Percentiles rank a stretch among this genome's conserved stretches.
phyloP scores from a whole-genome alignment of 35 echinoderm and acorn worm genomes.

The Heliocidaris erythrogramma region DNA sequence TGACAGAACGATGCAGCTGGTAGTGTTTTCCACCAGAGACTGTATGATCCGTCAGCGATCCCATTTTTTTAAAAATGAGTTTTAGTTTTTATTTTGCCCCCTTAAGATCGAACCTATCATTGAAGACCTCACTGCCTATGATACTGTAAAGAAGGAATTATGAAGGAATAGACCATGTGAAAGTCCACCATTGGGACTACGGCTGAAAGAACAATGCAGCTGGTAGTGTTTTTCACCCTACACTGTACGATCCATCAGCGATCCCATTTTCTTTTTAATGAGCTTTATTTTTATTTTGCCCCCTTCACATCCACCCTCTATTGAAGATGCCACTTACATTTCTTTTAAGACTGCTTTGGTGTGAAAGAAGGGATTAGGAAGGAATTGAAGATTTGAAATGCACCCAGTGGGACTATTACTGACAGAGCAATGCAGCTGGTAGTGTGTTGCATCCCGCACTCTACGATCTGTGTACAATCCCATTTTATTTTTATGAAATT shows the following conservation, averaged over 20 bases:
- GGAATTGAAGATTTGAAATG: not conserved
- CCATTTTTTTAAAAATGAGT: no score
- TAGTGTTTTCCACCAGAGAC: not conserved
- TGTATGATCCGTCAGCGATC: no score
- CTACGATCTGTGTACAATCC: no score
- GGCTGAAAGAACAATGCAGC: not conserved
- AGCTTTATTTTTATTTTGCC: not conserved
- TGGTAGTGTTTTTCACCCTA: not conserved
- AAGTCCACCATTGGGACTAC: not conserved
- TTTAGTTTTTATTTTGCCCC: not conserved
- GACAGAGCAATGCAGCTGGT: not conserved
- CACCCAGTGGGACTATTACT: not conserved
- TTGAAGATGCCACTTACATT: constrained; percentile 74
- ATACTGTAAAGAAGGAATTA: constrained; percentile 7
- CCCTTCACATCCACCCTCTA: constrained; percentile 65
- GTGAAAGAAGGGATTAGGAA: not conserved
- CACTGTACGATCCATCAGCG: no score
- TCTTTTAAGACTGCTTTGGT: not conserved
- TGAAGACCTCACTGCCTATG: constrained; percentile 80
- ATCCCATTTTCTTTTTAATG: no score
- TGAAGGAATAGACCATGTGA: not conserved
- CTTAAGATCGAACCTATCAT: constrained; percentile 77
- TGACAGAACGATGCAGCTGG: not conserved
- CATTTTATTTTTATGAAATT: no score
- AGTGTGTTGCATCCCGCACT: not conserved